Conservation (phyloP, 2,888 invertebrate genomes). For the Leucozona laternaria region DNA sequence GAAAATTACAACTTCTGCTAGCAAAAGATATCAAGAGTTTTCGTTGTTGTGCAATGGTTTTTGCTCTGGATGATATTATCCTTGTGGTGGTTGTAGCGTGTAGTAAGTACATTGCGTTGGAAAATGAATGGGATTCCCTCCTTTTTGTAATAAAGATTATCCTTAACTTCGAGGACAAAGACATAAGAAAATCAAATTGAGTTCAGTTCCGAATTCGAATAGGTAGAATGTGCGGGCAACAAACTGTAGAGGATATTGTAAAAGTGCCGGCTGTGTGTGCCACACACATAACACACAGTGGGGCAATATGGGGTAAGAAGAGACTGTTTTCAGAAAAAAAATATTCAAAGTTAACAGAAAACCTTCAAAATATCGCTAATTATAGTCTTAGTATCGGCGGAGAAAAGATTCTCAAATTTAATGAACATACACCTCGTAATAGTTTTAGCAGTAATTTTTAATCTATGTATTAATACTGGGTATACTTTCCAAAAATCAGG, state of each 20-base stretch:
- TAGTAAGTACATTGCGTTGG: constrained; percentile 3
- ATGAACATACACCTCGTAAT: no score
- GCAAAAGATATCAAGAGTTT: constrained; percentile 35
- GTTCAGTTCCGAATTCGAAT: constrained; percentile 39
- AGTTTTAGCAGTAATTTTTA: no score
- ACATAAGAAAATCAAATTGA: constrained; percentile 56
- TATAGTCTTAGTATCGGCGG: no score
- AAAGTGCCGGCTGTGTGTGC: constrained; percentile 24
- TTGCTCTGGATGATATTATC: not conserved
- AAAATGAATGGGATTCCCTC: constrained; percentile 68
- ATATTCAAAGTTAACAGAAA: no score
- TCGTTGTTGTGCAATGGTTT: constrained; percentile 19
- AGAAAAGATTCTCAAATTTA: no score
- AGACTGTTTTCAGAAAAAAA: not conserved
- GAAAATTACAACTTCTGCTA: constrained; percentile 37
- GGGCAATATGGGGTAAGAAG: not conserved
- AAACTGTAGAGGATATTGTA: constrained; percentile 47
- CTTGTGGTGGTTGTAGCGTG: constrained; percentile 39
- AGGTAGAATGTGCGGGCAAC: constrained; percentile 61
- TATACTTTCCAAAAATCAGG: no score
- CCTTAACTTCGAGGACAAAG: constrained; percentile 21
- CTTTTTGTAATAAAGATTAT: constrained; percentile 27
- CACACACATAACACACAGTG: constrained; percentile 44
- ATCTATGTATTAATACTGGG: no score
- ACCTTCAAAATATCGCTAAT: no score